Base-by-base conservation (phyloP, 2,888 invertebrate genomes). In the Seladonia tumulorum region DNA sequence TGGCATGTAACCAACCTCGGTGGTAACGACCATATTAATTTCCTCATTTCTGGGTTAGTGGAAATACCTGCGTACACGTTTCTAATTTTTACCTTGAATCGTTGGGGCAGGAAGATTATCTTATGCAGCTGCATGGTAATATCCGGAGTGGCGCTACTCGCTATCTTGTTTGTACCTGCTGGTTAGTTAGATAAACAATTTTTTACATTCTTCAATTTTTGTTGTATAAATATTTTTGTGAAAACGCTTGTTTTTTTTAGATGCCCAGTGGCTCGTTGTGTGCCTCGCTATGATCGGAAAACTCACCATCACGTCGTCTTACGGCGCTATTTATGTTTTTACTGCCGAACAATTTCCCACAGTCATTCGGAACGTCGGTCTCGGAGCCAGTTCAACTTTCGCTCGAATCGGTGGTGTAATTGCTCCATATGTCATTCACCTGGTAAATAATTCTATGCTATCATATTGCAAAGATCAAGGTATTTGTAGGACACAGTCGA, bases 321-420 rank as follows among this genome's bases (percentile, higher is more conserved):
- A 97, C 91, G 97, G 97, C 68, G 97, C 97, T 0, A 96, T 97
- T 70, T 97, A 97, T 91, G 96, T 97, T 74, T 97, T 97, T 93
- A 97, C 97, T 0, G 97, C 97, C 1, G 97, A 97, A 94, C 97
- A 97, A 93, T 97, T 97, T 91, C 97, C 97, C 25, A 97, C 97
- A 12, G 97, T 97, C 25, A 97, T 97, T 68, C 94, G 97, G 87
- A 97, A 97, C 90, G 96, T 96, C 63, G 97, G 96, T 47, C 94
- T 97, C 68, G 97, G 97, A 16, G 96, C 96, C 14, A 96, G 96
- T 76, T 97, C 97, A 5, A 96, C 96, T 82, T 96, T 96, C 88
- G 97, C 97, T 14, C 94, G 97, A 85, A 94, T 97, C 71, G 97
- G 97, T 22, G 96, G 97, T 60, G 96, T 97, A 68, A 94, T 96